Conservation (phyloP, 2,113 vertebrate species). For the Cromileptes altivelis region DNA sequence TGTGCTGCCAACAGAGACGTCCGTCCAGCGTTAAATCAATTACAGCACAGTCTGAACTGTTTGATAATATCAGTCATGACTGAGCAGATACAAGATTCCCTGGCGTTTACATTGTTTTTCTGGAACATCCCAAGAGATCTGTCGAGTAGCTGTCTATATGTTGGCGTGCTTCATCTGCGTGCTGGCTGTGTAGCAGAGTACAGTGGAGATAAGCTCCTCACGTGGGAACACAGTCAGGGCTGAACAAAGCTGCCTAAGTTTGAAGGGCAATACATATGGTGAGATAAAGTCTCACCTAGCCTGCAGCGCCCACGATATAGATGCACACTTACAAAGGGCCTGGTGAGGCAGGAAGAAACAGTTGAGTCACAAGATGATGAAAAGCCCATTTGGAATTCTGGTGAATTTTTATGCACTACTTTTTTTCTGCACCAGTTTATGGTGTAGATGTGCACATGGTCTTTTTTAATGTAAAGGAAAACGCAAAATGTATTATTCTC, state of each 20-base stretch:
- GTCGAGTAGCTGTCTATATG: constrained; percentile 47
- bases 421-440: too few relatives aligned
- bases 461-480: too few relatives aligned
- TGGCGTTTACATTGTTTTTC: constrained; percentile 40
- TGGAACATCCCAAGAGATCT: constrained; percentile 45
- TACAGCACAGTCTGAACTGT: constrained; percentile 30
- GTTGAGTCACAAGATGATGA: constrained; percentile 45
- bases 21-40: constrained; percentile 47
- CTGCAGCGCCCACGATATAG: neutral
- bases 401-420: too few relatives aligned
- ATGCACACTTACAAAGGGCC: constrained; percentile 6
- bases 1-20: constrained; percentile 21
- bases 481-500: too few relatives aligned
- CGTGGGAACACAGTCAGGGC: constrained; percentile 26
- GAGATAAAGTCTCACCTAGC: constrained; percentile 37
- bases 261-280: constrained; percentile 49
- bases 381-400: neutral
- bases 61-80: constrained; percentile 56
- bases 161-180: constrained; percentile 25
- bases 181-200: constrained; percentile 28
- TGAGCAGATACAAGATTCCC: constrained; percentile 52
- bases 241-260: constrained; percentile 51
- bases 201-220: constrained; percentile 57
- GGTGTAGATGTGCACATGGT: too few relatives aligned
- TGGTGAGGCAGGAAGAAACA: constrained; percentile 34